phyloP scores from a whole-genome alignment of 1,140 invertebrate species.

The Stratiolaelaps scimitus region DNA sequence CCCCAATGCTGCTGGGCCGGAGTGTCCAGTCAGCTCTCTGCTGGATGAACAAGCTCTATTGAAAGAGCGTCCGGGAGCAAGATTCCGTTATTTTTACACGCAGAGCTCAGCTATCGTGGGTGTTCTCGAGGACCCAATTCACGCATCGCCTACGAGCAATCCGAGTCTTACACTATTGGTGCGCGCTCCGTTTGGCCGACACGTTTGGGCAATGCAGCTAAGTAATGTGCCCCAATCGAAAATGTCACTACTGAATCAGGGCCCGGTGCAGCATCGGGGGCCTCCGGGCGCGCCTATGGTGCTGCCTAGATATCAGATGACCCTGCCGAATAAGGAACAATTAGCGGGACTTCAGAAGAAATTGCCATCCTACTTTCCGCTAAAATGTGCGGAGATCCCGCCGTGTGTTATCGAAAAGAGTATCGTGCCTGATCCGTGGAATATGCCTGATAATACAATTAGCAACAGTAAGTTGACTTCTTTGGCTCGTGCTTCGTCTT shows the following conservation, averaged over 20 bases:
- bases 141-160: conserved; percentile 31
- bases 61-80: conserved; percentile 37
- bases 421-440: conserved; percentile 25
- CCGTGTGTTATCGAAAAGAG: conserved; percentile 22
- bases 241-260: conserved; percentile 34
- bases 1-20: conserved; percentile 27
- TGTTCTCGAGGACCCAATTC: conserved; percentile 65
- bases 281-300: conserved; percentile 20
- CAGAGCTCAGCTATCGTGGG: conserved; percentile 78
- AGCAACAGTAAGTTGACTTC: conserved; percentile 27
- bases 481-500: background rate
- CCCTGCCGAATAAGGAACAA: conserved; percentile 24
- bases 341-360: conserved; percentile 16
- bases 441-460: conserved; percentile 25
- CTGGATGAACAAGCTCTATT: conserved; percentile 32
- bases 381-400: conserved; percentile 1
- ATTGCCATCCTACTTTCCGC: conserved; percentile 19
- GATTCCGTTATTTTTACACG: conserved; percentile 71
- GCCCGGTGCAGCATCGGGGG: conserved; percentile 23
- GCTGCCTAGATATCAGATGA: conserved; percentile 23
- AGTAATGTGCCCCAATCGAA: conserved; percentile 65
- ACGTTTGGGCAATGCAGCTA: conserved; percentile 83
- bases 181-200: conserved; percentile 75
- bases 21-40: conserved; percentile 34
- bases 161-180: conserved; percentile 56